Evolutionary conservation across 2,888 invertebrate genomes (phyloP).

Genomic region (Chalcosyrphus nemorum): DNA sequence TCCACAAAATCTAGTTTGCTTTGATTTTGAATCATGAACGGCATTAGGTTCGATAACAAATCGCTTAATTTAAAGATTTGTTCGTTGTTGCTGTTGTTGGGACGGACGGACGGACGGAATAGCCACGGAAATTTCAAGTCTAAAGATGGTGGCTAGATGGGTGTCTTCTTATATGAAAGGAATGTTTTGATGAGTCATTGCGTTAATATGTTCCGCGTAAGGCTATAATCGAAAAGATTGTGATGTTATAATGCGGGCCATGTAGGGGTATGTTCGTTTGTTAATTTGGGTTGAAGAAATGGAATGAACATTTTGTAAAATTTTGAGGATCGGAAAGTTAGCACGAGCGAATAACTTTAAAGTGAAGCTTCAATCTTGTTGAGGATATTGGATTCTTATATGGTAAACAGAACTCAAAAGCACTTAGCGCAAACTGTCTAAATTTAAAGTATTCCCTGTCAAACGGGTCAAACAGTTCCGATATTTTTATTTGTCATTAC

Average conservation of each 20-base stretch:
- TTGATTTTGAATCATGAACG: conserved; percentile 42
- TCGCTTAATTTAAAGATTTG: conserved; percentile 65
- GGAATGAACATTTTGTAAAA: not conserved
- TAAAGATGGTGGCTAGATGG: conserved; percentile 7
- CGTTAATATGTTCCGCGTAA: conserved; percentile 49
- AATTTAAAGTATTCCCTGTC: too few relatives aligned
- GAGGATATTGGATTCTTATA: too few relatives aligned
- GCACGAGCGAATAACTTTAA: too few relatives aligned
- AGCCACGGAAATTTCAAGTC: not conserved
- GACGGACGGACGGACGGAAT: not conserved
- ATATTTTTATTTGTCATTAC: too few relatives aligned
- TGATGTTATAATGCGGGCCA: conserved; percentile 32
- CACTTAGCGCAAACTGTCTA: too few relatives aligned
- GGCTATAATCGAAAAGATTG: conserved; percentile 28
- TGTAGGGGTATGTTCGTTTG: not conserved
- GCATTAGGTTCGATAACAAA: conserved; percentile 59
- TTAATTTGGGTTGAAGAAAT: not conserved
- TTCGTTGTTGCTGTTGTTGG: too few relatives aligned
- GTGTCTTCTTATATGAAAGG: not conserved
- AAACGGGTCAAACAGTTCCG: too few relatives aligned
- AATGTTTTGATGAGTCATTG: conserved; percentile 61
- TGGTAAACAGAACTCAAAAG: too few relatives aligned
- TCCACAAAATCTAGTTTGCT: conserved; percentile 49
- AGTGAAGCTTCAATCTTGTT: too few relatives aligned
- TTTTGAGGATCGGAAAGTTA: too few relatives aligned